Evolutionary conservation across 2,113 vertebrate species (phyloP).

Genomic region (Vimba vimba): DNA sequence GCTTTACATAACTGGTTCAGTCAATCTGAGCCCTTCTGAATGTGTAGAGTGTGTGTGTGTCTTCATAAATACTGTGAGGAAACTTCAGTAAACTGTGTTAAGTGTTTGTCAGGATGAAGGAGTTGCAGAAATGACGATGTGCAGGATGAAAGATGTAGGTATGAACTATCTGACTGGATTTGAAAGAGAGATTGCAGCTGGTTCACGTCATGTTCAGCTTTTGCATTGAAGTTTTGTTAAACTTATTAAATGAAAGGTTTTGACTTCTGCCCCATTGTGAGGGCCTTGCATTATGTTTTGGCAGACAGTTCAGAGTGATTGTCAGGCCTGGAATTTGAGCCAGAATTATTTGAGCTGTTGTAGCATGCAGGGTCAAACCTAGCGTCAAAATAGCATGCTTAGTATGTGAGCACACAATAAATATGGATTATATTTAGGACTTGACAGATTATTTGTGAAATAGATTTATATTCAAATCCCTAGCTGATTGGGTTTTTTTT

Average conservation of each 20-base stretch:
- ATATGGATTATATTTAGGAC: neutral
- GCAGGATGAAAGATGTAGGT: neutral
- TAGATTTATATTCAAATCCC: neutral
- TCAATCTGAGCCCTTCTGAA: neutral
- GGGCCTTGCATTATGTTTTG: neutral
- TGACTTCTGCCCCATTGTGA: neutral
- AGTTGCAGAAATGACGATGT: neutral
- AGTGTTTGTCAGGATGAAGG: neutral
- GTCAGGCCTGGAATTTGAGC: slow-evolving; percentile 7
- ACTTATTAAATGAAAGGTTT: neutral
- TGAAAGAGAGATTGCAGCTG: neutral
- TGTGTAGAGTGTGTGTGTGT: neutral
- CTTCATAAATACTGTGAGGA: neutral
- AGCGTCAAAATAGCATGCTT: neutral
- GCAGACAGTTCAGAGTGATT: neutral
- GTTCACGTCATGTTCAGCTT: neutral
- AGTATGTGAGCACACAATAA: neutral
- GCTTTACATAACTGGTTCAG: slow-evolving; percentile 33
- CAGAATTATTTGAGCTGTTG: slow-evolving; percentile 17
- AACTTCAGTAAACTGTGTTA: neutral
- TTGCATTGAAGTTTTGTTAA: neutral
- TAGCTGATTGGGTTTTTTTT: neutral
- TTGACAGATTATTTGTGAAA: neutral
- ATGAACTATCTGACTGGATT: neutral
- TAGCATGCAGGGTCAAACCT: neutral